Evolutionary conservation across 1,140 invertebrate species (phyloP), one percentile per base, ranked within the genome.

Genomic region (Pseudachorutes palmiensis): DNA sequence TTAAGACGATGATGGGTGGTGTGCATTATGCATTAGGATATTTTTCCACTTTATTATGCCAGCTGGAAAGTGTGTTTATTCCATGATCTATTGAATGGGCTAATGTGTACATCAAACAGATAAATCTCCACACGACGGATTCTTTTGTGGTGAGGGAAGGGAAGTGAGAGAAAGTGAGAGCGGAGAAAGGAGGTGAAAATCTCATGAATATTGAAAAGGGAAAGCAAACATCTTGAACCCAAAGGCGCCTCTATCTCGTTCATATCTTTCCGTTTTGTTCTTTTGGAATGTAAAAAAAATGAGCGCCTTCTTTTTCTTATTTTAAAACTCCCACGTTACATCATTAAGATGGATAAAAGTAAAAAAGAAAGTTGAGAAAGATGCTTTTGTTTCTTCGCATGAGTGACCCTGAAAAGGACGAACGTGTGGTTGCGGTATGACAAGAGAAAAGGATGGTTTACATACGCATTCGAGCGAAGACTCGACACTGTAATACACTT

Each of bases 171-270:
- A 55, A 32, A 16, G 33, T 28, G 57, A 45, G 58, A 36, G 49
- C 41, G 64, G 31, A 22, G 51, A 65, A 65, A 65, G 64, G 65
- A 66, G 65, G 65, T 66, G 65, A 66, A 58, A 66, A 33, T 61
- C 65, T 66, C 58, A 66, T 66, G 65, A 66, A 66, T 66, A 66
- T 66, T 66, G 59, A 66, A 66, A 41, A 66, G 45, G 33, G 65
- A 41, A 55, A 55, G 51, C 51, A 55, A 55, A 55, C 51, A 55
- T 55, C 51, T 61, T 31, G 31, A 26, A 61, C 16, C 30, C n/a
- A 57, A 24, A 9, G 9, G 55, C 26, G 5, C 22, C 12, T 33
- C 31, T 33, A 9, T 61, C 29, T 33, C 30, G 9, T 33, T 61
- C 24, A 9, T 61, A 9, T 61, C 16, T 61, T 29, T 61, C 59